Base-by-base conservation (phyloP, 2,888 invertebrate genomes). In the Cetonia aurata region DNA sequence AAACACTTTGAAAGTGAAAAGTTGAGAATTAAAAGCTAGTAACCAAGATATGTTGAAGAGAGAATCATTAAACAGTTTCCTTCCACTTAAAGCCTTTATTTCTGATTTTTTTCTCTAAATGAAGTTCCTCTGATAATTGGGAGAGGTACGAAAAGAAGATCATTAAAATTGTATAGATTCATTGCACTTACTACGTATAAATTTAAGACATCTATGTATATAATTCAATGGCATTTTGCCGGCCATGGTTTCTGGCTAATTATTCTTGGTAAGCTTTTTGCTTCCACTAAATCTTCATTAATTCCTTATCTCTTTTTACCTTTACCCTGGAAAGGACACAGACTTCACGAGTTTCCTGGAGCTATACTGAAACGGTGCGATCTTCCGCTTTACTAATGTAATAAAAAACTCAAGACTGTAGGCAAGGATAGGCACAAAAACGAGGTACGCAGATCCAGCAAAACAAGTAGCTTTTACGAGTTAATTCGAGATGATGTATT, bases 401-500 rank as follows among this genome's bases (percentile, higher is more conserved):
- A 62, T 50, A 62, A 62, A 48, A 62, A 33, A 41, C 37, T 13
- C 41, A 25, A 25, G 25, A 25, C 25, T 3, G 15, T 37, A 37
- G 41, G 9, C 8, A 37, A 41, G 15, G 15, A 25, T 48, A 62
- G 15, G 46, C 31, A 41, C 15, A 15, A 48, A 48, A 48, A 15
- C 33, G 60, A 60, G 48, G 60, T 48, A 62, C 62, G 15, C 17
- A 62, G 50, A 31, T 62, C 62, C 50, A 15, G 25, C 31, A 15
- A 48, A 62, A 62, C 48, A 62, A 48, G 62, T 46, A 62, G 62
- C 48, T 48, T 62, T 62, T 62, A 62, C 48, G 62, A 62, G 62
- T 62, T 62, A 62, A 62, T 62, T 62, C 48, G 46, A 48, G 62
- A 62, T 62, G 62, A 62, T 62, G 62, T 62, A 62, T 48, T 48